Percentiles rank a stretch among this genome's conserved stretches.
Evolutionary conservation across 2,113 vertebrate genomes (phyloP).

Genomic region (Macquaria ambigua): DNA sequence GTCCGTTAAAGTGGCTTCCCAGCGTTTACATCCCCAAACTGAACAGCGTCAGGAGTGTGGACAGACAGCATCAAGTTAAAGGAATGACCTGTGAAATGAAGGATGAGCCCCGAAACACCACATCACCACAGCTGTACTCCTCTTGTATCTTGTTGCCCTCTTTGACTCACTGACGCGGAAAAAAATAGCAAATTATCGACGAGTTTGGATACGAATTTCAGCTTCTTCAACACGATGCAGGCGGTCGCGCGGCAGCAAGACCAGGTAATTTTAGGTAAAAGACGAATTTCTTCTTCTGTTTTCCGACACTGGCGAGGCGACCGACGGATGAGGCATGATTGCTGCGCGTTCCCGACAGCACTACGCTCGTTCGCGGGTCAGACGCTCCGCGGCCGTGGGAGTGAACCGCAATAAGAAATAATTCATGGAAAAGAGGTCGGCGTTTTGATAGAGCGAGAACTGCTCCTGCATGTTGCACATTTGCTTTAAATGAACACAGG

Average conservation of each 20-base stretch:
- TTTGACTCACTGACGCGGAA: slow-evolving; percentile 52
- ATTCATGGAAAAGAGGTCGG: slow-evolving; percentile 76
- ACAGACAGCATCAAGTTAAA: slow-evolving; percentile 53
- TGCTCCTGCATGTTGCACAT: slow-evolving; percentile 29
- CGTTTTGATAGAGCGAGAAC: slow-evolving; percentile 24
- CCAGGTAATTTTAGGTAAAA: slow-evolving; percentile 5
- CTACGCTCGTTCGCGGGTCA: slow-evolving; percentile 66
- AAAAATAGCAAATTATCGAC: slow-evolving; percentile 13
- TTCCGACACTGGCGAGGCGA: slow-evolving; percentile 44
- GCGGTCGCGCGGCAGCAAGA: neutral
- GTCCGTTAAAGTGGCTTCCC: slow-evolving; percentile 53
- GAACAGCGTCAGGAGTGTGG: slow-evolving; percentile 16
- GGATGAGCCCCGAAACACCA: slow-evolving; percentile 48
- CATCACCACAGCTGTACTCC: slow-evolving; percentile 66
- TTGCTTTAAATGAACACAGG: neutral
- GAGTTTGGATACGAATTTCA: slow-evolving; percentile 1
- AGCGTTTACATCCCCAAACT: slow-evolving; percentile 69
- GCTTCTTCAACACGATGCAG: neutral
- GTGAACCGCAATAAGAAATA: slow-evolving; percentile 78
- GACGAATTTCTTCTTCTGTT: slow-evolving; percentile 19
- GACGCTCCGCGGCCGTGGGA: slow-evolving; percentile 72
- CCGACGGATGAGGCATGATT: slow-evolving; percentile 66
- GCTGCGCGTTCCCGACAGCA: slow-evolving; percentile 69
- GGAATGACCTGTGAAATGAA: slow-evolving; percentile 61
- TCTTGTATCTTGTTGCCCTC: slow-evolving; percentile 34